Percentiles rank a stretch among this genome's conserved stretches.
Evolutionary conservation across 2,113 vertebrate genomes (phyloP).

Genomic region (Cyrtonyx montezumae): DNA sequence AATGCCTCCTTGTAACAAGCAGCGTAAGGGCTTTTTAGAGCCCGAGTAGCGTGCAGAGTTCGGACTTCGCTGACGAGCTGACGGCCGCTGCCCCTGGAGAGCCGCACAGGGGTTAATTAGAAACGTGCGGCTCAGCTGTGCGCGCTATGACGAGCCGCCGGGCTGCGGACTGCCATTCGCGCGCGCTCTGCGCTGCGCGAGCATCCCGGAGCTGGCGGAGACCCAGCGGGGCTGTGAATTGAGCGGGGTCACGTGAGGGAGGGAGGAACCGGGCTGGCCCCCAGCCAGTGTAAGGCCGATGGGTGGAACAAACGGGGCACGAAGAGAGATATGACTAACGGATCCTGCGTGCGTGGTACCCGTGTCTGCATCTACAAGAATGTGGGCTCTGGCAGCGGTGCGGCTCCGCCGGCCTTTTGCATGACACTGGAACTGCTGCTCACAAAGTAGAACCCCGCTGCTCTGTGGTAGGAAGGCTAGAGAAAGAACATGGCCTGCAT

Average conservation of each 20-base stretch:
- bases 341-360: constrained; percentile 57
- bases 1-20: not conserved
- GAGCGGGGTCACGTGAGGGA: constrained; percentile 67
- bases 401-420: constrained; percentile 63
- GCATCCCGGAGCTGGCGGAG: not conserved
- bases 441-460: constrained; percentile 69
- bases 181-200: fast-evolving
- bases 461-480: constrained; percentile 71
- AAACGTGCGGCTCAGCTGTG: fast-evolving
- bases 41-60: not conserved
- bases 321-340: constrained; percentile 70
- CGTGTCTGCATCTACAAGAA: constrained; percentile 72
- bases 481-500: constrained; percentile 83
- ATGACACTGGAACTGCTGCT: constrained; percentile 65
- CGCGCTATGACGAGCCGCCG: not conserved
- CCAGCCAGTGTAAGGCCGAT: constrained; percentile 71
- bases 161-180: fast-evolving
- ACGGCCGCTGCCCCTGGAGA: not conserved
- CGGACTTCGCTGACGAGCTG: not conserved
- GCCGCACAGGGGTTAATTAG: not conserved
- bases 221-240: constrained; percentile 50
- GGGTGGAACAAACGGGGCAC: constrained; percentile 70
- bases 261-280: constrained; percentile 64
- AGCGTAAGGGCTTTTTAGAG: not conserved
- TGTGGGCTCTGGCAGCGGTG: constrained; percentile 65